Conservation (phyloP, 2,888 invertebrate genomes). For the Tinea trinotella region DNA sequence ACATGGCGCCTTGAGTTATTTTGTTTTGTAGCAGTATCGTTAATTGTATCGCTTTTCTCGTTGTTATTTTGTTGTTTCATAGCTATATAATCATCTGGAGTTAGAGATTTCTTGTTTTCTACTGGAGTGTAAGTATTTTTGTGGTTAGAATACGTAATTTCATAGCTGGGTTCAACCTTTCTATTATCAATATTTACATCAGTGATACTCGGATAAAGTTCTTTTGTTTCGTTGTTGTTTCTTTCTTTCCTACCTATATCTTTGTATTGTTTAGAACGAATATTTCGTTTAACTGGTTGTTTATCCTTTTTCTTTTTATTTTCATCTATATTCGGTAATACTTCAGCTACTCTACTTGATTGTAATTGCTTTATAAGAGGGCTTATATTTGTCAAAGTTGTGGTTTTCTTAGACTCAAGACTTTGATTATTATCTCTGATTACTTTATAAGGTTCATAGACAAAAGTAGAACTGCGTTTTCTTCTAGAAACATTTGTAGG, state of each 20-base stretch:
- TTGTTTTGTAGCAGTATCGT: slow-evolving; percentile 22
- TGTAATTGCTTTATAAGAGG: slow-evolving; percentile 60
- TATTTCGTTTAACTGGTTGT: slow-evolving; percentile 38
- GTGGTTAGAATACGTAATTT: slow-evolving; percentile 46
- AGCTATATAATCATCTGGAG: slow-evolving; percentile 41
- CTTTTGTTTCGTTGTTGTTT: slow-evolving; percentile 26
- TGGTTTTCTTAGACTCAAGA: slow-evolving; percentile 54
- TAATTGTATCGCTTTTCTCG: slow-evolving; percentile 20
- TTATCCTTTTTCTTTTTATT: slow-evolving; percentile 32
- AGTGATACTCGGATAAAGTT: slow-evolving; percentile 32
- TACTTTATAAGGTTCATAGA: slow-evolving; percentile 65
- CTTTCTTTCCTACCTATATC: slow-evolving; percentile 53
- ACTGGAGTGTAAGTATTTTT: slow-evolving; percentile 47
- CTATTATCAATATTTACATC: slow-evolving; percentile 47
- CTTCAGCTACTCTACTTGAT: slow-evolving; percentile 48
- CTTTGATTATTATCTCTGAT: slow-evolving; percentile 52
- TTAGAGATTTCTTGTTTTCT: slow-evolving; percentile 44
- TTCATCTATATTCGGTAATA: slow-evolving; percentile 28
- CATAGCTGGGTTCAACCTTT: slow-evolving; percentile 59
- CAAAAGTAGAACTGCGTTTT: slow-evolving; percentile 47
- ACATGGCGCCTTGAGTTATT: slow-evolving; percentile 25
- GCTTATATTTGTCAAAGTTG: slow-evolving; percentile 48
- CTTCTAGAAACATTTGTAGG: slow-evolving; percentile 29
- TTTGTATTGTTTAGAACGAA: slow-evolving; percentile 39
- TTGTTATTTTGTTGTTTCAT: slow-evolving; percentile 16